Conservation (phyloP, 2,888 invertebrate genomes). For the Hydroisotoma schaefferi region DNA sequence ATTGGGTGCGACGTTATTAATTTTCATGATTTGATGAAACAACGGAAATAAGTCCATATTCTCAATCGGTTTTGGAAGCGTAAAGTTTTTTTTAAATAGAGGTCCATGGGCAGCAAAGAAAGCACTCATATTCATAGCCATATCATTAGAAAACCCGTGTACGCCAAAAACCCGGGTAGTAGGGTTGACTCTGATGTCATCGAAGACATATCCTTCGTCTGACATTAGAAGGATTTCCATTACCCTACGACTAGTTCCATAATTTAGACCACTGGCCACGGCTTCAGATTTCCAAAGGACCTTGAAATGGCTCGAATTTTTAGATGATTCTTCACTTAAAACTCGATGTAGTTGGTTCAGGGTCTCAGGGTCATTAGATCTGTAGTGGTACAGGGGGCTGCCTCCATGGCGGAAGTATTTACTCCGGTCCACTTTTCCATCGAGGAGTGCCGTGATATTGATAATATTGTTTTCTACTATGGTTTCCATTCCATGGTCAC, state of each 20-base stretch:
- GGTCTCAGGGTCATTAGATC: slow-evolving; percentile 58
- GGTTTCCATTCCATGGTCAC: slow-evolving; percentile 69
- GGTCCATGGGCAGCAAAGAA: slow-evolving; percentile 70
- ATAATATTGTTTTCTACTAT: slow-evolving; percentile 58
- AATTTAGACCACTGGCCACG: slow-evolving; percentile 61
- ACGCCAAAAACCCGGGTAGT: slow-evolving; percentile 58
- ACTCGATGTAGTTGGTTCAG: slow-evolving; percentile 54
- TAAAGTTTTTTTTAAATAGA: slow-evolving; percentile 54
- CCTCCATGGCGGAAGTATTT: slow-evolving; percentile 57
- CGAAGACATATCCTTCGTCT: slow-evolving; percentile 62
- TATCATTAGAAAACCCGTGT: slow-evolving; percentile 65
- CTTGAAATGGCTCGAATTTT: slow-evolving; percentile 52
- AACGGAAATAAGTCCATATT: slow-evolving; percentile 65
- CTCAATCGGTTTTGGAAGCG: slow-evolving; percentile 56
- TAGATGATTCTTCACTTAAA: slow-evolving; percentile 53
- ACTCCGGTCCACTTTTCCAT: slow-evolving; percentile 56
- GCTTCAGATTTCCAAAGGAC: slow-evolving; percentile 61
- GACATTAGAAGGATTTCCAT: slow-evolving; percentile 63
- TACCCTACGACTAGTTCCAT: slow-evolving; percentile 60
- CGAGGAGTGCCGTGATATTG: slow-evolving; percentile 58
- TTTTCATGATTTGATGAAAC: slow-evolving; percentile 60
- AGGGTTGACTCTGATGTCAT: slow-evolving; percentile 55
- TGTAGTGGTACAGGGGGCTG: slow-evolving; percentile 62
- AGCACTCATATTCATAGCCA: slow-evolving; percentile 61
- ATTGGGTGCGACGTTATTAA: slow-evolving; percentile 49